A percentile compares a stretch with the other conserved stretches of the same genome.
phyloP scores from a whole-genome alignment of 2,113 vertebrate species.

The Neopipo cinnamomea region DNA sequence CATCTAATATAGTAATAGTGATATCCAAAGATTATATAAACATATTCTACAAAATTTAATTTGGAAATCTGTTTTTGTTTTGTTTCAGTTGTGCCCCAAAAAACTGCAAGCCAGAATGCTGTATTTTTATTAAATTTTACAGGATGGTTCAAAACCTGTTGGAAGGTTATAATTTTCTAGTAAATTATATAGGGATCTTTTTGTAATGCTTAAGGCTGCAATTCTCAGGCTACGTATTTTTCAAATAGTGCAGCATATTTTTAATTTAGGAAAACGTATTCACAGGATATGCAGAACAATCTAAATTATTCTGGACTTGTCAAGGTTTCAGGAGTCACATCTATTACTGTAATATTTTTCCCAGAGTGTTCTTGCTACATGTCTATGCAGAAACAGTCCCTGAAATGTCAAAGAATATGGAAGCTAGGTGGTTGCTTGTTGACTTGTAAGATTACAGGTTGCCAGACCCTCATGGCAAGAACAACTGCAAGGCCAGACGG shows the following conservation, averaged over 20 bases:
- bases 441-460: slow-evolving; percentile 53
- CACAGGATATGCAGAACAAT: not conserved
- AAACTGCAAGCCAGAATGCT: not conserved
- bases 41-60: not conserved
- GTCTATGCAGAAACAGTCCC: slow-evolving; percentile 26
- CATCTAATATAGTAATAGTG: not conserved
- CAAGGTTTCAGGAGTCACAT: not conserved
- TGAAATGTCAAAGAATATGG: slow-evolving; percentile 39
- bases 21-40: not conserved
- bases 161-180: not conserved
- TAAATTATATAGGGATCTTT: slow-evolving; percentile 2
- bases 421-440: slow-evolving; percentile 46
- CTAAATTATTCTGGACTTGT: slow-evolving; percentile 30
- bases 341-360: slow-evolving; percentile 9
- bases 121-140: not conserved
- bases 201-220: not conserved
- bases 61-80: not conserved
- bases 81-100: not conserved
- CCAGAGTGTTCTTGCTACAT: not conserved
- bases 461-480: slow-evolving; percentile 44
- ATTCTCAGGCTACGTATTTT: not conserved
- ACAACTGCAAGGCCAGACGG: slow-evolving; percentile 41
- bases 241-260: not conserved
- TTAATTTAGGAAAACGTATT: slow-evolving; percentile 10
- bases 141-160: not conserved